Percentiles rank a stretch among this genome's conserved stretches.
Conservation (phyloP, 2,113 vertebrate genomes). For the Pica pica region DNA sequence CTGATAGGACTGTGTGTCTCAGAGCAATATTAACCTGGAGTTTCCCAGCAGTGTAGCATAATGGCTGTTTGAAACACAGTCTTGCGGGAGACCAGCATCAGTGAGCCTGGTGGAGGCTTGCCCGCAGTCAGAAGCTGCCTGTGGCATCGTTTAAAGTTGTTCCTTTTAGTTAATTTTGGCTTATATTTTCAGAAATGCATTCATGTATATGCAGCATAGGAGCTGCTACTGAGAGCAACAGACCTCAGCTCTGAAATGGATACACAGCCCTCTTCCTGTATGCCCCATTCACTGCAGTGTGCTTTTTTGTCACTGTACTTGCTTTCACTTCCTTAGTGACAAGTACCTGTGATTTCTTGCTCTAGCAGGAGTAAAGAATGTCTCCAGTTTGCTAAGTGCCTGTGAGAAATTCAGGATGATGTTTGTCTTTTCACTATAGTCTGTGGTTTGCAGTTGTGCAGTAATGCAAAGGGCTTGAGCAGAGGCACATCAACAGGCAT, state of each 20-base stretch:
- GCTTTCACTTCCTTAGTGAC: neutral
- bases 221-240: neutral
- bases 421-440: neutral
- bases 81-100: neutral
- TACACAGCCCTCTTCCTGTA: neutral
- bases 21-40: neutral
- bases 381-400: neutral
- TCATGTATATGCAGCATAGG: neutral
- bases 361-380: neutral
- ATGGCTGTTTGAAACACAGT: neutral
- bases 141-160: neutral
- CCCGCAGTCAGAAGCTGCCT: neutral
- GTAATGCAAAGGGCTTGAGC: neutral
- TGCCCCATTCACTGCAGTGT: neutral
- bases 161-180: neutral
- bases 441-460: neutral
- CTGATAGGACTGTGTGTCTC: fast-evolving
- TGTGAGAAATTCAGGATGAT: neutral
- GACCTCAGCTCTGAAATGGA: neutral
- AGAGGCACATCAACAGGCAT: neutral
- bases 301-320: neutral
- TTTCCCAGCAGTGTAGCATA: neutral
- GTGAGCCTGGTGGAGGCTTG: neutral
- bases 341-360: neutral
- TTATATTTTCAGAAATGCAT: neutral